Percentiles rank a stretch among this genome's conserved stretches.
phyloP scores from a whole-genome alignment of 2,797 vertebrate genomes.

The Acrossocheilus wenchowensis region DNA sequence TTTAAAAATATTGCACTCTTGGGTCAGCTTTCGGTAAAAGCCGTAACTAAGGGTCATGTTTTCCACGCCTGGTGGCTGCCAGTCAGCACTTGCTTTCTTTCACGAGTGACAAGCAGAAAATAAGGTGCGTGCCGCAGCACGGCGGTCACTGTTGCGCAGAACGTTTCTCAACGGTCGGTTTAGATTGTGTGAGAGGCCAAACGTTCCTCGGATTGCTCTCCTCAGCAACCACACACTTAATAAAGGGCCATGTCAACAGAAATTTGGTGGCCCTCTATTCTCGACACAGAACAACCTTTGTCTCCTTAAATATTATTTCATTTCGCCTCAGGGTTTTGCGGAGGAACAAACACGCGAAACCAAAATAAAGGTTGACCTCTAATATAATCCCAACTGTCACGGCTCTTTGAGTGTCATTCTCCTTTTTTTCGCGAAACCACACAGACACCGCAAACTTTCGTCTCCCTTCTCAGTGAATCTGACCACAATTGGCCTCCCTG shows the following conservation, averaged over 20 bases:
- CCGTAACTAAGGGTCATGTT: conserved; percentile 29
- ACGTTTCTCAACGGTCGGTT: conserved; percentile 57
- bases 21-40: conserved; percentile 46
- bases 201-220: conserved; percentile 70
- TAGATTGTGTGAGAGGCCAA: conserved; percentile 70
- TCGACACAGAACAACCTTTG: conserved; percentile 72
- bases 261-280: conserved; percentile 67
- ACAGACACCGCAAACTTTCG: conserved; percentile 69
- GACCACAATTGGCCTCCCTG: conserved; percentile 72
- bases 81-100: conserved; percentile 55
- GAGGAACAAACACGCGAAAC: conserved; percentile 73
- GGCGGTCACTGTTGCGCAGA: conserved; percentile 43
- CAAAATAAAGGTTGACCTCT: conserved; percentile 69
- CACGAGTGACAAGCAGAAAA: conserved; percentile 53
- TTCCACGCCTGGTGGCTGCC: conserved; percentile 45
- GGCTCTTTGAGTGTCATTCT: conserved; percentile 67
- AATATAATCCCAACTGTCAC: conserved; percentile 66
- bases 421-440: conserved; percentile 69
- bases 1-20: conserved; percentile 54
- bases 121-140: conserved; percentile 48
- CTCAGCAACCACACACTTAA: conserved; percentile 82
- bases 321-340: conserved; percentile 66
- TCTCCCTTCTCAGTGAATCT: conserved; percentile 63
- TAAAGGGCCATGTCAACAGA: conserved; percentile 80
- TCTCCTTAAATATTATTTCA: conserved; percentile 72